phyloP scores from a whole-genome alignment of 2,888 invertebrate genomes.

The Parasteatoda lunata region DNA sequence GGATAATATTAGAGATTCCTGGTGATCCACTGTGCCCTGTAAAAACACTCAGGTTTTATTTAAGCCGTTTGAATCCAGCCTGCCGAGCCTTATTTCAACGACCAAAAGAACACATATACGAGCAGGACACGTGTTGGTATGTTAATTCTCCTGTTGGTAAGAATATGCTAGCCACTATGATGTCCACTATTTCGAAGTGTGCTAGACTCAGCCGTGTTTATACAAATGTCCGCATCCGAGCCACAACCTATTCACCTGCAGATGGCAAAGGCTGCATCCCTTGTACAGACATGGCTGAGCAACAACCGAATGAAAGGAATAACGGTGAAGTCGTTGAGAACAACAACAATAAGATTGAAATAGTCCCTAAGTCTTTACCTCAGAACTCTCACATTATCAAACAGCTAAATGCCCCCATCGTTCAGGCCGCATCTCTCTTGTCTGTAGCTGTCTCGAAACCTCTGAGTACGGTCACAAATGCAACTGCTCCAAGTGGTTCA shows the following conservation, averaged over 20 bases:
- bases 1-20: slow-evolving; percentile 68
- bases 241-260: slow-evolving; percentile 67
- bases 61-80: slow-evolving; percentile 67
- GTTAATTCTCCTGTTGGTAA: slow-evolving; percentile 69
- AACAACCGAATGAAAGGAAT: slow-evolving; percentile 5
- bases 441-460: slow-evolving; percentile 54
- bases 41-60: slow-evolving; percentile 66
- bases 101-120: slow-evolving; percentile 67
- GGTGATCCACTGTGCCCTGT: slow-evolving; percentile 69
- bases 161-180: slow-evolving; percentile 69
- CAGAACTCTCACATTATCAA: slow-evolving; percentile 62
- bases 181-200: slow-evolving; percentile 69
- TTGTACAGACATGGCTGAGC: slow-evolving; percentile 52
- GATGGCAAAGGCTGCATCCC: slow-evolving; percentile 65
- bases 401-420: slow-evolving; percentile 63
- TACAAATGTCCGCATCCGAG: slow-evolving; percentile 69
- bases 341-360: slow-evolving; percentile 32
- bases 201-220: slow-evolving; percentile 68
- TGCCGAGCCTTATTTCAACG: slow-evolving; percentile 69
- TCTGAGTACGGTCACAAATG: slow-evolving; percentile 51
- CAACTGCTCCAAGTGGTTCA: background rate
- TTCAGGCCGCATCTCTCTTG: slow-evolving; percentile 40
- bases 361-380: slow-evolving; percentile 41
- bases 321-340: background rate
- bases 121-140: slow-evolving; percentile 68